These are phyloP conservation scores for Brachionus manjavacas DNA, from an alignment of 1,140 invertebrate species.

Conservation along the genomic window DNA sequence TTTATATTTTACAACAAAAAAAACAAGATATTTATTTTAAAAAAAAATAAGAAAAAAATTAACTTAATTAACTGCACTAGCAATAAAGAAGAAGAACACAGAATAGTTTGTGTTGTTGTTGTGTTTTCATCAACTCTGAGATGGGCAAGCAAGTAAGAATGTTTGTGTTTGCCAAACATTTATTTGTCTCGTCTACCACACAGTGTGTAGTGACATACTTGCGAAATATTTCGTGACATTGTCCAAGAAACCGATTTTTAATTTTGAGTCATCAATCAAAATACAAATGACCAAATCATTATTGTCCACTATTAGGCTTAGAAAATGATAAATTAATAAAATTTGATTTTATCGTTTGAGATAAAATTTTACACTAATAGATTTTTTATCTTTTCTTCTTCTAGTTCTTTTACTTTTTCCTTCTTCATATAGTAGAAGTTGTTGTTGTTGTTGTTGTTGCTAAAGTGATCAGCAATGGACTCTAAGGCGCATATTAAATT, in stretches of 20 bases:
- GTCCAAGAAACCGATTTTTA: neutral
- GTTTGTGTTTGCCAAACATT: slow-evolving; percentile 18
- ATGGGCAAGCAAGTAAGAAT: neutral
- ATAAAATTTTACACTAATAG: neutral
- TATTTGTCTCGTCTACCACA: slow-evolving; percentile 7
- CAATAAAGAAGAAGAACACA: neutral
- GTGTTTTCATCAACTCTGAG: neutral
- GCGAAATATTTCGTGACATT: slow-evolving; percentile 26
- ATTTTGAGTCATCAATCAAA: neutral
- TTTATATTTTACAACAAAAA: neutral
- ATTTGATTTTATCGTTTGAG: neutral
- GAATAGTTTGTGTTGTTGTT: neutral
- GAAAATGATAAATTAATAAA: neutral
- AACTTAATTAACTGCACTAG: slow-evolving; percentile 32
- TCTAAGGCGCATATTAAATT: neutral
- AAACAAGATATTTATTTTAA: neutral
- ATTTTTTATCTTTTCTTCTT: neutral
- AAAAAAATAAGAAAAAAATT: neutral
- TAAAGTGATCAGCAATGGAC: neutral
- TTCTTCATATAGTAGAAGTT: too few relatives aligned
- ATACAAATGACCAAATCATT: neutral
- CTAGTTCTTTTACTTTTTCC: neutral
- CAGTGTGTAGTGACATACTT: neutral
- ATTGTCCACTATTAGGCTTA: neutral
- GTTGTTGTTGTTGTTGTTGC: neutral